Evolutionary conservation across 2,888 invertebrate genomes (phyloP).

Genomic region (Alentia gelatinosa): DNA sequence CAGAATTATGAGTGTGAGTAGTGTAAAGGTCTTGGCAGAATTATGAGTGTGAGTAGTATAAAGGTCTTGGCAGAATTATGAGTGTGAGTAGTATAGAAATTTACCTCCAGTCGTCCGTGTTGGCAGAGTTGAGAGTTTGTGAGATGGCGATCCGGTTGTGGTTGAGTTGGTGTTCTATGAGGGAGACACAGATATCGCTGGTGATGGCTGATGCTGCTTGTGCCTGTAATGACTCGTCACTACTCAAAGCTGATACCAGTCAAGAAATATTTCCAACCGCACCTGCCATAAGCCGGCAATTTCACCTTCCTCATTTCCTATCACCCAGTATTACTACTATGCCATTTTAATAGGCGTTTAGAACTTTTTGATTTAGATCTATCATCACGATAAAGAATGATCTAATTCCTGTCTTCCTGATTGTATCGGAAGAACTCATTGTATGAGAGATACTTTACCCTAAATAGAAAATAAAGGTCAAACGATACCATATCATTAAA

Average conservation of each 20-base stretch:
- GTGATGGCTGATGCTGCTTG: conserved; percentile 68
- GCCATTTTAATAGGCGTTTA: no score
- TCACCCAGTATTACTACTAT: no score
- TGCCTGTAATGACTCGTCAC: conserved; percentile 69
- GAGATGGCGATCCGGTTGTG: conserved; percentile 67
- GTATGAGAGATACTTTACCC: no score
- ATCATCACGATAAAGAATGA: no score
- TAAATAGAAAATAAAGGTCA: no score
- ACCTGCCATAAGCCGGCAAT: no score
- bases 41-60: neutral
- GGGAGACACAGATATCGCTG: conserved; percentile 63
- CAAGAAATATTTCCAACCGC: no score
- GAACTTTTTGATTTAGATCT: no score
- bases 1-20: neutral
- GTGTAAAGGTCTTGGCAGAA: neutral
- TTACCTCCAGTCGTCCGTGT: conserved; percentile 65
- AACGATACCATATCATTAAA: no score
- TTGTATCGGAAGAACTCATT: no score
- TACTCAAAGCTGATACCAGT: conserved; percentile 68
- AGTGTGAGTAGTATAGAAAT: neutral
- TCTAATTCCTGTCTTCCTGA: no score
- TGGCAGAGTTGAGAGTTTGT: conserved; percentile 56
- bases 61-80: neutral
- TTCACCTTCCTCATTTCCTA: no score
- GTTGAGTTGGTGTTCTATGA: conserved; percentile 70